phyloP scores from a whole-genome alignment of 1,140 invertebrate genomes.

The Ptiloglossa arizonensis region DNA sequence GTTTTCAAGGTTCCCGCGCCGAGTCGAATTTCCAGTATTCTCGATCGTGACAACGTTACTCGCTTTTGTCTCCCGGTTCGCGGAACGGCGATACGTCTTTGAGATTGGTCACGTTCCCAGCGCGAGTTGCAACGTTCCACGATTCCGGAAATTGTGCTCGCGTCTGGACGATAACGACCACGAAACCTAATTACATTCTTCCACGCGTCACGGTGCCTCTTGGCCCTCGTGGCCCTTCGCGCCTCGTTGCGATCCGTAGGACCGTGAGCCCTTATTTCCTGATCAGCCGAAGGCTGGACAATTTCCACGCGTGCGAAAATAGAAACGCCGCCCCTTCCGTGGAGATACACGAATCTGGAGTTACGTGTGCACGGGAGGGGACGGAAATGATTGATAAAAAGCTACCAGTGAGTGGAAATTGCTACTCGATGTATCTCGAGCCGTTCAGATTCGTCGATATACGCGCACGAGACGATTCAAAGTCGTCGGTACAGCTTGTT shows the following conservation, averaged over 20 bases:
- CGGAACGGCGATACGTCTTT: background rate
- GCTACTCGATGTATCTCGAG: too few species aligned
- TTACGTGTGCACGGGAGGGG: background rate
- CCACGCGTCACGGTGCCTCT: slow-evolving; percentile 2
- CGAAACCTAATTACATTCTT: slow-evolving; percentile 59
- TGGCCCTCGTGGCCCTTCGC: slow-evolving; percentile 16
- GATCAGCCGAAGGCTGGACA: slow-evolving; percentile 42
- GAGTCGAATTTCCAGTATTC: too few species aligned
- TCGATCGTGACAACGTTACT: too few species aligned
- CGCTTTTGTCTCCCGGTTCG: too few species aligned
- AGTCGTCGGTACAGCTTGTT: too few species aligned
- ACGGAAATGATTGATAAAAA: background rate
- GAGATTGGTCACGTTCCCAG: background rate
- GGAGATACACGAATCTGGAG: slow-evolving; percentile 8
- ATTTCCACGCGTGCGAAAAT: slow-evolving; percentile 33
- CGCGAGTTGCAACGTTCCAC: background rate
- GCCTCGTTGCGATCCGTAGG: slow-evolving; percentile 1
- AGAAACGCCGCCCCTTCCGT: background rate
- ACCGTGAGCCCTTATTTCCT: slow-evolving; percentile 51
- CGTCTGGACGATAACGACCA: slow-evolving; percentile 48
- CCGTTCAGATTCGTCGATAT: too few species aligned
- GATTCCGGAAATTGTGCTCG: slow-evolving; percentile 53
- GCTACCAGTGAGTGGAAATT: too few species aligned
- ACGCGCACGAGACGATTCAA: too few species aligned
- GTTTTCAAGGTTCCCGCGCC: too few species aligned